phyloP scores from a whole-genome alignment of 2,797 vertebrate genomes.

The Ambastaia sidthimunki region DNA sequence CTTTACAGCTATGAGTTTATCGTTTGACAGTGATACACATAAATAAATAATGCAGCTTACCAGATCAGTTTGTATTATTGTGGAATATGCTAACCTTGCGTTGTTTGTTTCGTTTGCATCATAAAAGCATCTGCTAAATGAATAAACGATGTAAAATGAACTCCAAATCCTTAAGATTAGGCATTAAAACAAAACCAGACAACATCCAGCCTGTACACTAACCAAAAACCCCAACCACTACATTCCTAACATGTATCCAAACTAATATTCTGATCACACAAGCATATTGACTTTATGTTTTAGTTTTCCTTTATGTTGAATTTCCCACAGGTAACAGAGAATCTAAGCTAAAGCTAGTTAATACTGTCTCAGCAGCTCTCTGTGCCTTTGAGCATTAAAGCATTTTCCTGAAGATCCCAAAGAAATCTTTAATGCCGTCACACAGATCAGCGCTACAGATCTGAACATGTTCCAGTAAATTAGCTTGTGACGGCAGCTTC shows the following conservation, averaged over 20 bases:
- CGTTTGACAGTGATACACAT: slow-evolving; percentile 29
- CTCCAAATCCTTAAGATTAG: not conserved
- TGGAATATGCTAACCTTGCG: not conserved
- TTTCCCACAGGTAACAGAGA: slow-evolving; percentile 76
- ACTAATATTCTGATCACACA: slow-evolving; percentile 75
- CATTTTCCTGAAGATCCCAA: slow-evolving; percentile 75
- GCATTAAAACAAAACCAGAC: not conserved
- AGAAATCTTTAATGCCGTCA: slow-evolving; percentile 74
- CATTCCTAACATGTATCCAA: not conserved
- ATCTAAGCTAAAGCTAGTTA: slow-evolving; percentile 41
- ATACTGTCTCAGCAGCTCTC: slow-evolving; percentile 43
- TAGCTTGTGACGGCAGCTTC: slow-evolving; percentile 72
- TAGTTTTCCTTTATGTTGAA: slow-evolving; percentile 76
- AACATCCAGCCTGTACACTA: not conserved
- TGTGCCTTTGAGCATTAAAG: slow-evolving; percentile 54
- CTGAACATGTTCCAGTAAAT: slow-evolving; percentile 78
- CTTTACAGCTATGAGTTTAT: slow-evolving; percentile 22
- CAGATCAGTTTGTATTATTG: not conserved
- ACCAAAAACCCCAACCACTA: not conserved
- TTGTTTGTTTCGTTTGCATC: not conserved
- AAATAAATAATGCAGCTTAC: not conserved
- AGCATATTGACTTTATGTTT: slow-evolving; percentile 75
- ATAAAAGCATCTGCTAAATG: not conserved
- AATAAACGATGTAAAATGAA: not conserved
- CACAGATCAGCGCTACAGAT: slow-evolving; percentile 79